These are phyloP conservation scores for Papilio demoleus DNA, from an alignment of 2,888 invertebrate genomes.

Conservation along the genomic window DNA sequence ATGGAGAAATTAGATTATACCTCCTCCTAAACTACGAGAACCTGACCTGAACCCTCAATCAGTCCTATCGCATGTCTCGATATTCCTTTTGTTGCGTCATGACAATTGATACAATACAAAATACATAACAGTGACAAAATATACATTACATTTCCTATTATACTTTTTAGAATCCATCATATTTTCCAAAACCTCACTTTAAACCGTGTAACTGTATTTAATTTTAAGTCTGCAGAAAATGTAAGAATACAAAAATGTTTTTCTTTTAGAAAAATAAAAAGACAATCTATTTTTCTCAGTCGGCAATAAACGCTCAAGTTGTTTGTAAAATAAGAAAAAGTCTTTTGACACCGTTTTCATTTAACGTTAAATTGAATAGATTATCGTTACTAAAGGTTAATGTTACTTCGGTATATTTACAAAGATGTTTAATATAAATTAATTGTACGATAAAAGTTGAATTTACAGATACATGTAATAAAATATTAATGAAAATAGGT, in stretches of 20 bases:
- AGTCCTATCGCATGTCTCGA: slow-evolving; percentile 44
- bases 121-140: background rate
- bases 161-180: background rate
- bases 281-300: background rate
- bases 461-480: background rate
- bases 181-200: background rate
- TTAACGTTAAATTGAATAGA: background rate
- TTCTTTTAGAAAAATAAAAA: background rate
- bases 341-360: background rate
- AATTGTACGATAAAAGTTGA: too few species aligned
- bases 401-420: background rate
- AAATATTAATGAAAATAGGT: background rate
- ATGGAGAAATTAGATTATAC: slow-evolving; percentile 79
- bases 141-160: background rate
- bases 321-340: slow-evolving; percentile 4
- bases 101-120: background rate
- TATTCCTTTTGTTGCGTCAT: background rate
- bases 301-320: background rate
- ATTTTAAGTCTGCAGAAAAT: background rate
- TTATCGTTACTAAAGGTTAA: background rate
- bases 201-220: background rate
- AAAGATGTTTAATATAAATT: background rate
- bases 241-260: background rate
- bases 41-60: slow-evolving; percentile 63
- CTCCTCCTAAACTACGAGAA: slow-evolving; percentile 65